Evolutionary conservation across 1,140 invertebrate species (phyloP).

Genomic region (Hylyphantes graminicola): DNA sequence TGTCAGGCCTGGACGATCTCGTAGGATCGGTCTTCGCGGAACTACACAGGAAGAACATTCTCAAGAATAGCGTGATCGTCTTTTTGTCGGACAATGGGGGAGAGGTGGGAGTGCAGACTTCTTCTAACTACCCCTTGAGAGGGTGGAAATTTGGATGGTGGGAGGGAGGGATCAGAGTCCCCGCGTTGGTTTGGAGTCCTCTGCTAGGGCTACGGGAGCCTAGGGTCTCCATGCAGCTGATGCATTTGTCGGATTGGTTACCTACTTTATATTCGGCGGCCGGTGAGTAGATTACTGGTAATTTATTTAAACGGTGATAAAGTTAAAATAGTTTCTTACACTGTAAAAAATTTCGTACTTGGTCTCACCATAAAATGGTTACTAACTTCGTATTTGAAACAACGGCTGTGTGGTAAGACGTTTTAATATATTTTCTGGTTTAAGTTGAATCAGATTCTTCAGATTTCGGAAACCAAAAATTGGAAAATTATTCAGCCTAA

Average conservation of each 20-base stretch:
- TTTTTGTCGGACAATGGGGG: slow-evolving; percentile 68
- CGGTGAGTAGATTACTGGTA: slow-evolving; percentile 57
- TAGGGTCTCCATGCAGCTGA: slow-evolving; percentile 65
- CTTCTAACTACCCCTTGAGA: slow-evolving; percentile 67
- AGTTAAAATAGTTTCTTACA: too few relatives aligned
- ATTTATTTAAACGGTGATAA: too few relatives aligned
- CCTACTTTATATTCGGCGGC: slow-evolving; percentile 67
- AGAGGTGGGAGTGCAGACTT: slow-evolving; percentile 60
- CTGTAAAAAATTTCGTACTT: too few relatives aligned
- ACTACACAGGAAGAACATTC: slow-evolving; percentile 62
- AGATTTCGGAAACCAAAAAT: too few relatives aligned
- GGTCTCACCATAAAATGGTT: too few relatives aligned
- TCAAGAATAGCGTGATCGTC: slow-evolving; percentile 66
- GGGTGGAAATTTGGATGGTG: slow-evolving; percentile 67
- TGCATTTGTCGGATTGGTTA: slow-evolving; percentile 69
- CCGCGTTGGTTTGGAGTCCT: slow-evolving; percentile 67
- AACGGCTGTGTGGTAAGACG: too few relatives aligned
- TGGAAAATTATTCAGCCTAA: too few relatives aligned
- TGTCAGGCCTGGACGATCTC: slow-evolving; percentile 66
- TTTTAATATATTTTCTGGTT: too few relatives aligned
- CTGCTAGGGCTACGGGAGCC: slow-evolving; percentile 64
- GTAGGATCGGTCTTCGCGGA: slow-evolving; percentile 64
- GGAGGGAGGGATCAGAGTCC: slow-evolving; percentile 68
- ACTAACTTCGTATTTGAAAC: too few relatives aligned
- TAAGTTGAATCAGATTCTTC: too few relatives aligned